Conservation (phyloP, 2,797 vertebrate species). For the Diglossa cyanea region DNA sequence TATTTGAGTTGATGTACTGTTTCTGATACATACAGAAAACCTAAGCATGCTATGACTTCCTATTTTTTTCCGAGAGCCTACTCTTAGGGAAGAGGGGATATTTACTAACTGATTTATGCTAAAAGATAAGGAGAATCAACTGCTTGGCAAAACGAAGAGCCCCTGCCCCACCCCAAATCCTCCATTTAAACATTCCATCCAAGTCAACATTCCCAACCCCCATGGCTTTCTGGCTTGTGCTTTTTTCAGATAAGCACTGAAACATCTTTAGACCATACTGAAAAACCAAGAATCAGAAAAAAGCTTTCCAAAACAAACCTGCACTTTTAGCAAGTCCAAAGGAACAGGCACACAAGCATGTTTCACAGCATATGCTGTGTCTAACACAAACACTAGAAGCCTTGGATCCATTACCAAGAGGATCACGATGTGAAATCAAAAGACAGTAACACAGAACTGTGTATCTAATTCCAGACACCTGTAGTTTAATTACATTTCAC, state of each 20-base stretch:
- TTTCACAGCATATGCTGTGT: background rate
- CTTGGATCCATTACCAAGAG: background rate
- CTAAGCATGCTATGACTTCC: background rate
- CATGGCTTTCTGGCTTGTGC: background rate
- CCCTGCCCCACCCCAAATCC: background rate
- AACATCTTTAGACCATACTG: slow-evolving; percentile 54
- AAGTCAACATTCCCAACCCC: background rate
- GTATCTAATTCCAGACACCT: slow-evolving; percentile 61
- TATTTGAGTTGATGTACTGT: background rate
- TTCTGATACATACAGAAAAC: slow-evolving; percentile 3
- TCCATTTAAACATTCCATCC: slow-evolving; percentile 22
- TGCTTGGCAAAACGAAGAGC: background rate
- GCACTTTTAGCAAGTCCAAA: slow-evolving; percentile 59
- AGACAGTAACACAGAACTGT: background rate
- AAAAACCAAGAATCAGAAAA: slow-evolving; percentile 46
- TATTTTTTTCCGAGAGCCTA: background rate
- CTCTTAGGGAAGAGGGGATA: background rate
- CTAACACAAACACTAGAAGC: background rate
- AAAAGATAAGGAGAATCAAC: background rate
- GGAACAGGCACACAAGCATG: background rate
- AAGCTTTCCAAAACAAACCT: slow-evolving; percentile 61
- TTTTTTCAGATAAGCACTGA: slow-evolving; percentile 27
- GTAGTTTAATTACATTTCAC: slow-evolving; percentile 72
- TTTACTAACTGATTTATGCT: background rate
- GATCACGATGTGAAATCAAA: background rate